phyloP scores from a whole-genome alignment of 2,888 invertebrate genomes.

The Encarsia formosa region DNA sequence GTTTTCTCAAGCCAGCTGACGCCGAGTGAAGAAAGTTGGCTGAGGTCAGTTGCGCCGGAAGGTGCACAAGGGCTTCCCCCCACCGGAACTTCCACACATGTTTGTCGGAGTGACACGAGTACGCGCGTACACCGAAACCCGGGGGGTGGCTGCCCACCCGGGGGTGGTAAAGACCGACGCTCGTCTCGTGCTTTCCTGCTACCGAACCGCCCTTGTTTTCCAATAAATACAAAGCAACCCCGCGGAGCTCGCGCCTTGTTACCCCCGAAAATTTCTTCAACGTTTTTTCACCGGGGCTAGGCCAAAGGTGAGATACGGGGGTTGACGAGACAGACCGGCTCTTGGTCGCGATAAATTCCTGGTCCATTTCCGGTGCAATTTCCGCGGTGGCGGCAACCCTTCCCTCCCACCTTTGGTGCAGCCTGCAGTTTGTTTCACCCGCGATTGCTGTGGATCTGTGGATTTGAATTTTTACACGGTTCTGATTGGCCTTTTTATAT shows the following conservation, averaged over 20 bases:
- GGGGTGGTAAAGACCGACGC: slow-evolving; percentile 39
- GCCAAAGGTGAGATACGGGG: not conserved
- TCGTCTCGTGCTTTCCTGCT: slow-evolving; percentile 43
- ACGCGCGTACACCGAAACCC: not conserved
- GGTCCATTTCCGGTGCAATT: slow-evolving; percentile 47
- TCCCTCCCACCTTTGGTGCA: not conserved
- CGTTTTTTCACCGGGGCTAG: not conserved
- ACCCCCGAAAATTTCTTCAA: not conserved
- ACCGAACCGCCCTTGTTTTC: slow-evolving; percentile 51
- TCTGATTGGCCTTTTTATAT: too few species aligned
- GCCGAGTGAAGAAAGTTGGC: too few species aligned
- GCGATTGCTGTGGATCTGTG: too few species aligned
- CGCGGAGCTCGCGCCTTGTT: not conserved
- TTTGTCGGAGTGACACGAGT: not conserved
- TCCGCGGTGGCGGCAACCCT: slow-evolving; percentile 29
- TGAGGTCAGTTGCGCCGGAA: not conserved
- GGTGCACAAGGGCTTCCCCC: not conserved
- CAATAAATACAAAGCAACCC: slow-evolving; percentile 47
- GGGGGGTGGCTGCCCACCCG: slow-evolving; percentile 27
- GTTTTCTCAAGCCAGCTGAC: too few species aligned
- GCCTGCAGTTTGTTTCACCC: too few species aligned
- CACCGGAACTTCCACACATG: not conserved
- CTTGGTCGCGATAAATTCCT: slow-evolving; percentile 34
- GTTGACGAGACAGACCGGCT: slow-evolving; percentile 9
- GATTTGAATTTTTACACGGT: too few species aligned